A percentile compares a stretch with the other conserved stretches of the same genome.
These are phyloP conservation scores for Pantala flavescens DNA, from an alignment of 1,140 invertebrate genomes.

Conservation along the genomic window DNA sequence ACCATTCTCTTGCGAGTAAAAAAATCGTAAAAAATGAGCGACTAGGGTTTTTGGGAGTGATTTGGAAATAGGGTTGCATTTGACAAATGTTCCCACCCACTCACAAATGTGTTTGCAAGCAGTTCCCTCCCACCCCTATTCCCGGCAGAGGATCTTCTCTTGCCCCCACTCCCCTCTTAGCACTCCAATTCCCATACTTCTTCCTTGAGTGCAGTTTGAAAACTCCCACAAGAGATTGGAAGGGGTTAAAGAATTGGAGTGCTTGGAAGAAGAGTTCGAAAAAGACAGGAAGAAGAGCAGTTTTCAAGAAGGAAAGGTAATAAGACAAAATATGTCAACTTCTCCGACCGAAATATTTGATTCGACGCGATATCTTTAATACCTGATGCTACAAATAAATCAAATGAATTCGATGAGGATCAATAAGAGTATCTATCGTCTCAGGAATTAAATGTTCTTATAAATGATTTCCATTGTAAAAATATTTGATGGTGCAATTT, in stretches of 20 bases:
- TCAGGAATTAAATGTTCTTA: no score
- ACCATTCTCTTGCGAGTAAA: neutral
- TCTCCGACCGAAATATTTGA: no score
- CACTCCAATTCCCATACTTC: slow-evolving; percentile 4
- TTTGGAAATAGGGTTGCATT: slow-evolving; percentile 9
- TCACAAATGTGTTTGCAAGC: slow-evolving; percentile 9
- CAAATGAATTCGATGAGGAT: no score
- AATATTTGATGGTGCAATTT: no score
- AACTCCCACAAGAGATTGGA: neutral
- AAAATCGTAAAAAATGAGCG: neutral
- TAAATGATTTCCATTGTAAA: no score
- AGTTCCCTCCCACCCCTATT: neutral
- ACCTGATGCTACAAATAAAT: no score
- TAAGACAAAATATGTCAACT: no score
- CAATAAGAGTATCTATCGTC: no score
- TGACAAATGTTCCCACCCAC: slow-evolving; percentile 4
- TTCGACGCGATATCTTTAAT: no score
- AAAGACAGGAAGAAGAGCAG: no score
- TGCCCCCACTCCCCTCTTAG: neutral
- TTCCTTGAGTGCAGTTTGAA: slow-evolving; percentile 9
- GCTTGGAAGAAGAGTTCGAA: neutral
- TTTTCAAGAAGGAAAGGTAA: no score
- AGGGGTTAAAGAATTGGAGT: neutral
- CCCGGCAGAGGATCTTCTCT: neutral
- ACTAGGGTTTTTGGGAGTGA: neutral